Conservation (phyloP, 2,113 vertebrate species). For the Saccopteryx leptura region DNA sequence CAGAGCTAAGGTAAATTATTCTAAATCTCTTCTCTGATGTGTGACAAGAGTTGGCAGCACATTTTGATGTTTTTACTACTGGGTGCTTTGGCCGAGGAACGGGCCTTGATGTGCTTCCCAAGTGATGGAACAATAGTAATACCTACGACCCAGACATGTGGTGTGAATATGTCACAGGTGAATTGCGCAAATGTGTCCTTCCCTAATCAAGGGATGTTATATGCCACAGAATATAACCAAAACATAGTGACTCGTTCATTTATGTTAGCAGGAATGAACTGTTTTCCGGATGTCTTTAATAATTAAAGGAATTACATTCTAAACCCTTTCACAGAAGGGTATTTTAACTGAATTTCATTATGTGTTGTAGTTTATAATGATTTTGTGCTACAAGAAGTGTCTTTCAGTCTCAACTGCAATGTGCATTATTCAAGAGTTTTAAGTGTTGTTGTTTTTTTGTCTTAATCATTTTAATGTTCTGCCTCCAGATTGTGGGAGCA, state of each 20-base stretch:
- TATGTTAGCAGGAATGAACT: conserved; percentile 47
- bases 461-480: conserved; percentile 65
- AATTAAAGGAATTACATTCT: conserved; percentile 25
- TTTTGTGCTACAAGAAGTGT: conserved; percentile 11
- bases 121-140: conserved; percentile 5
- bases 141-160: not conserved
- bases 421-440: conserved; percentile 64
- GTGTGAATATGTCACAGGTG: conserved; percentile 19
- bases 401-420: conserved; percentile 36
- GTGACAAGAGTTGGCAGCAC: conserved; percentile 42
- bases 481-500: conserved; percentile 27
- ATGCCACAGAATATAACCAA: not conserved
- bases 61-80: conserved; percentile 15
- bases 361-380: not conserved
- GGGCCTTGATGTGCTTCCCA: conserved; percentile 13
- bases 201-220: not conserved
- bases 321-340: conserved; percentile 34
- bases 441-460: conserved; percentile 26
- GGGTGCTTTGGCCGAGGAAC: not conserved
- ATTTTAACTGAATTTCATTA: conserved; percentile 62
- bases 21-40: conserved; percentile 24
- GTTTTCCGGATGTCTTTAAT: conserved; percentile 3
- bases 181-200: not conserved
- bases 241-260: not conserved
- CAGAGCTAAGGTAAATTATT: conserved; percentile 50